Evolutionary conservation across 2,113 vertebrate genomes (phyloP).

Genomic region (Phrynosoma blainvillii): DNA sequence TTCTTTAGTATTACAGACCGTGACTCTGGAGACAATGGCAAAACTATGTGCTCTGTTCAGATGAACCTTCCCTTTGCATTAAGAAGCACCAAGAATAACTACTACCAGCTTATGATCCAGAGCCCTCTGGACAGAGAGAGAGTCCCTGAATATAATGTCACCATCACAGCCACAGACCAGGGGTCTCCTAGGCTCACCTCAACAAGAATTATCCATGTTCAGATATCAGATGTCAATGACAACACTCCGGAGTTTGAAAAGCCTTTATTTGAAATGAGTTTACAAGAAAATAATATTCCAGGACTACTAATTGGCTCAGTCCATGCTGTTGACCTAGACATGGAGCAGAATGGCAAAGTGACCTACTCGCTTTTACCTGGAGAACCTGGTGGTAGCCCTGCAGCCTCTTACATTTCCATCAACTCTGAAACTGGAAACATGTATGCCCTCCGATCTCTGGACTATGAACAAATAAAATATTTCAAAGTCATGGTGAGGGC

Average conservation of each 20-base stretch:
- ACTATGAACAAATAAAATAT: slow-evolving; percentile 73
- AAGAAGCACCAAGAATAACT: slow-evolving; percentile 69
- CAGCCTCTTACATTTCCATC: slow-evolving; percentile 70
- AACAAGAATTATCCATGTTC: slow-evolving; percentile 65
- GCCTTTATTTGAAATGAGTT: slow-evolving; percentile 53
- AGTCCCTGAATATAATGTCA: slow-evolving; percentile 73
- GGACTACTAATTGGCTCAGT: slow-evolving; percentile 76
- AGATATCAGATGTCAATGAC: slow-evolving; percentile 80
- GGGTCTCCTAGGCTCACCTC: slow-evolving; percentile 73
- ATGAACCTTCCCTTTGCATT: slow-evolving; percentile 44
- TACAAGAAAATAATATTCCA: slow-evolving; percentile 79
- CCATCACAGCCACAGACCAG: slow-evolving; percentile 72
- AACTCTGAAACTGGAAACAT: slow-evolving; percentile 72
- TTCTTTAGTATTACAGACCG: not conserved
- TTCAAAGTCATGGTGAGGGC: slow-evolving; percentile 67
- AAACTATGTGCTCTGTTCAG: not conserved
- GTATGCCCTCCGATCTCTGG: slow-evolving; percentile 71
- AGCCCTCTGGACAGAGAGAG: slow-evolving; percentile 73
- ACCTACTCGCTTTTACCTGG: slow-evolving; percentile 66
- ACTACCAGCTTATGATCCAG: slow-evolving; percentile 75
- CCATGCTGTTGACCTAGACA: slow-evolving; percentile 66
- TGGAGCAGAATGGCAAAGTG: slow-evolving; percentile 63
- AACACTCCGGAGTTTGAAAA: slow-evolving; percentile 77
- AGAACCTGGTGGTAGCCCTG: slow-evolving; percentile 62
- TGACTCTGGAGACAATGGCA: slow-evolving; percentile 3